These are phyloP conservation scores for Patella depressa DNA, from an alignment of 2,888 invertebrate species.

Conservation along the genomic window DNA sequence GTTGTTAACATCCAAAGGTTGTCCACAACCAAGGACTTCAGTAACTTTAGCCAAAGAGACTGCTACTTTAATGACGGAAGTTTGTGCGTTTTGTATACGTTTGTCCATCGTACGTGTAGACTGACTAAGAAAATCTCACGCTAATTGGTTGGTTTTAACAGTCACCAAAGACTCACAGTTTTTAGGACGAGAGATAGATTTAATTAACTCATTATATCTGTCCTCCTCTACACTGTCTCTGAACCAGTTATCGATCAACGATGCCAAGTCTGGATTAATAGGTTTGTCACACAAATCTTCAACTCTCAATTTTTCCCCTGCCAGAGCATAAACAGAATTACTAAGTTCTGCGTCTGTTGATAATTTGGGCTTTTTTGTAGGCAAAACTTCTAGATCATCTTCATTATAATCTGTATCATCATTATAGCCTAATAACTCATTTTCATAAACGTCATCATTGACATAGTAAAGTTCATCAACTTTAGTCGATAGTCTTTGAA, in stretches of 20 bases:
- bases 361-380: background rate
- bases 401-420: conserved; percentile 2
- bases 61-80: background rate
- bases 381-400: background rate
- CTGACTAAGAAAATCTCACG: background rate
- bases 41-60: conserved; percentile 1
- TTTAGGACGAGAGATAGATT: too few relatives aligned
- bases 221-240: too few relatives aligned
- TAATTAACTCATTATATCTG: too few relatives aligned
- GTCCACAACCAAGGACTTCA: background rate
- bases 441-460: background rate
- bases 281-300: too few relatives aligned
- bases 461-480: background rate
- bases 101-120: background rate
- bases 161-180: background rate
- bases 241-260: too few relatives aligned
- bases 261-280: too few relatives aligned
- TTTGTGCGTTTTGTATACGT: background rate
- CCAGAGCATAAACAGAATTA: too few relatives aligned
- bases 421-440: too few relatives aligned
- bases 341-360: too few relatives aligned
- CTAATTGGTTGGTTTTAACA: conserved; percentile 6
- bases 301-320: too few relatives aligned
- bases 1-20: background rate
- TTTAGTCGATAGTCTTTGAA: background rate